Conservation (phyloP, 2,797 vertebrate genomes). For the Epinephelus awoara region DNA sequence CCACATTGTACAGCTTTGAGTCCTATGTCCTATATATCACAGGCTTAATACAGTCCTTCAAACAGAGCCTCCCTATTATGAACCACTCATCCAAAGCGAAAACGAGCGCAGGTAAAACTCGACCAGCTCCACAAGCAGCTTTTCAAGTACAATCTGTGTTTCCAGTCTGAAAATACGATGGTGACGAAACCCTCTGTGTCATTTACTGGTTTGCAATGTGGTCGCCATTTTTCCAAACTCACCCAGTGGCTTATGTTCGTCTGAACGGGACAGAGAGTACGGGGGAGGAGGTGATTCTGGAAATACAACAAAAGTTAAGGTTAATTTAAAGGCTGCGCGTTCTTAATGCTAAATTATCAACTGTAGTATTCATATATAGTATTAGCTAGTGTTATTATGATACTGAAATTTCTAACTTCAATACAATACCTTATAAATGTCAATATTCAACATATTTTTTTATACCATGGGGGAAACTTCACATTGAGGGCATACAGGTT, state of each 20-base stretch:
- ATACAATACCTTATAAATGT: too few species aligned
- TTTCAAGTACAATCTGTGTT: constrained; percentile 47
- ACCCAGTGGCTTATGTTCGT: constrained; percentile 94
- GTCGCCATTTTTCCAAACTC: constrained; percentile 73
- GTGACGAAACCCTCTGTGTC: constrained; percentile 53
- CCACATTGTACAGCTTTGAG: background rate
- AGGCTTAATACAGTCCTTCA: background rate
- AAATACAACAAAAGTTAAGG: constrained; percentile 72
- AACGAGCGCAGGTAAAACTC: constrained; percentile 11
- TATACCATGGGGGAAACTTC: too few species aligned
- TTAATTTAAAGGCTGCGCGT: constrained; percentile 18
- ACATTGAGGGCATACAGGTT: too few species aligned
- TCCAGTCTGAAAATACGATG: constrained; percentile 54
- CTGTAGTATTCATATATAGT: too few species aligned
- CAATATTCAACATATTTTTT: too few species aligned
- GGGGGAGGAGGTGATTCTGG: constrained; percentile 97
- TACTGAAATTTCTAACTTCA: too few species aligned
- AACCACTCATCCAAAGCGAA: constrained; percentile 6
- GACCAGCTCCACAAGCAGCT: constrained; percentile 19
- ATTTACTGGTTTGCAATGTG: constrained; percentile 45
- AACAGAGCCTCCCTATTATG: background rate
- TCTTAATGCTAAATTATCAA: background rate
- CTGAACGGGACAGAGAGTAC: constrained; percentile 91
- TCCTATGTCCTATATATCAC: background rate
- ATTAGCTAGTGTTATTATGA: too few species aligned